These are phyloP conservation scores for Celastrina argiolus DNA, from an alignment of 2,888 invertebrate genomes.

Conservation along the genomic window DNA sequence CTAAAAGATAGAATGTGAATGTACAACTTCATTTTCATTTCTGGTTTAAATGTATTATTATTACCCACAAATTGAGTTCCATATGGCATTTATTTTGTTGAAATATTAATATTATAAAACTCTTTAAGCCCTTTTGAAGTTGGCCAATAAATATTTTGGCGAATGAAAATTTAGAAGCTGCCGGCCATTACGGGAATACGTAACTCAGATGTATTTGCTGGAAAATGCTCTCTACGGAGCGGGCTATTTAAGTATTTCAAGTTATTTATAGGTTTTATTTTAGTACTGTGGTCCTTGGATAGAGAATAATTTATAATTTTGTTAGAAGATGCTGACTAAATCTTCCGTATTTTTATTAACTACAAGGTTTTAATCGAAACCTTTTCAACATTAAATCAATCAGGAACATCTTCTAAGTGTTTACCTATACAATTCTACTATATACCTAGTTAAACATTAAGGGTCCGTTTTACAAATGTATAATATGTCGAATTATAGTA, in stretches of 20 bases:
- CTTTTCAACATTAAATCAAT: too few relatives aligned
- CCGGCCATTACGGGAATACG: not conserved
- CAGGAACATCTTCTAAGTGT: too few relatives aligned
- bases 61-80: not conserved
- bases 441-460: too few relatives aligned
- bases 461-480: too few relatives aligned
- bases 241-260: not conserved
- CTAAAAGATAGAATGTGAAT: not conserved
- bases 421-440: too few relatives aligned
- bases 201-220: not conserved
- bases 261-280: constrained; percentile 1
- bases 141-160: not conserved
- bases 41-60: not conserved
- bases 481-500: too few relatives aligned
- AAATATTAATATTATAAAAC: not conserved
- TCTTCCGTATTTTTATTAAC: too few relatives aligned
- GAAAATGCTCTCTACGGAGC: not conserved
- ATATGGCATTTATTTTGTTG: not conserved
- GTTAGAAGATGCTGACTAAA: too few relatives aligned
- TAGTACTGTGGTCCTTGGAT: not conserved
- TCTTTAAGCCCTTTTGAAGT: not conserved
- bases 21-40: not conserved
- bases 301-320: too few relatives aligned
- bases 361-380: too few relatives aligned
- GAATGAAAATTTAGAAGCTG: not conserved